A percentile compares a stretch with the other conserved stretches of the same genome.
phyloP scores from a whole-genome alignment of 2,888 invertebrate species.

The Dicyrtomina minuta region DNA sequence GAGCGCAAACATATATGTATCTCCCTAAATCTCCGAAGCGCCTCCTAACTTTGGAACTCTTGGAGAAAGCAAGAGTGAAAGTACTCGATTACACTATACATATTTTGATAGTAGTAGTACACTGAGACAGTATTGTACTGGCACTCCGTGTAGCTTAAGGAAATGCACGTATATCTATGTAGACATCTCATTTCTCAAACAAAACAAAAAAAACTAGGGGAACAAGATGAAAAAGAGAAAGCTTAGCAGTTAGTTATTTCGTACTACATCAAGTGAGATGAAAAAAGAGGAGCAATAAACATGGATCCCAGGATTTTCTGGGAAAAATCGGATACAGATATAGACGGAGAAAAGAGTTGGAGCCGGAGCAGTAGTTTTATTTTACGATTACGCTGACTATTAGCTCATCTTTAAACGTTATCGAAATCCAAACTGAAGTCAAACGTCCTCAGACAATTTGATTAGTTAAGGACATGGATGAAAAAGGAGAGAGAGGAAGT shows the following conservation, averaged over 20 bases:
- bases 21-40: background rate
- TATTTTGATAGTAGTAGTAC: background rate
- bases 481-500: no score
- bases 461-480: no score
- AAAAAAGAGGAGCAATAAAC: background rate
- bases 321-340: background rate
- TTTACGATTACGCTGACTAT: no score
- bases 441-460: no score
- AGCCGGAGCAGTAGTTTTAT: no score
- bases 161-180: background rate
- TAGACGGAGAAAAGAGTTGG: background rate
- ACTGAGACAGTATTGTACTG: background rate
- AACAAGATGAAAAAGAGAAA: background rate
- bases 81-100: no score
- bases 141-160: no score
- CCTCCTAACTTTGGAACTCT: background rate
- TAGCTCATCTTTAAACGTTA: no score
- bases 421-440: no score
- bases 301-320: background rate
- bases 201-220: background rate
- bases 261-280: background rate
- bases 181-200: no score
- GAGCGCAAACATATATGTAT: background rate
- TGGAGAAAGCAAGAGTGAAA: background rate
- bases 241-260: conserved; percentile 12